phyloP scores from a whole-genome alignment of 2,797 vertebrate genomes.

The Tinamus major region DNA sequence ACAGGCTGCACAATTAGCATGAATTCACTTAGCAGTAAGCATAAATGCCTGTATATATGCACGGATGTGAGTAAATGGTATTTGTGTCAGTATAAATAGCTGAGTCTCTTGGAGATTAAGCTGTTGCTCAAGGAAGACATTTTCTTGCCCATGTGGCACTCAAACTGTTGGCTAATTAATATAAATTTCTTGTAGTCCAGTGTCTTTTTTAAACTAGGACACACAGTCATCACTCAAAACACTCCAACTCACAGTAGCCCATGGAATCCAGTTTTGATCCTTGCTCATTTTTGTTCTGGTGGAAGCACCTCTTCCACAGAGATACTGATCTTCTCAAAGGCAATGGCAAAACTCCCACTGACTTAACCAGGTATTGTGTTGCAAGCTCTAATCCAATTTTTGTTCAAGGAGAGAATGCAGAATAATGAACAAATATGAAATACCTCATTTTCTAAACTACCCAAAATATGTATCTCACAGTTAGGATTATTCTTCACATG shows the following conservation, averaged over 20 bases:
- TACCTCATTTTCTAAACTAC: not conserved
- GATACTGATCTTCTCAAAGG: not conserved
- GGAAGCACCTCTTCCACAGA: not conserved
- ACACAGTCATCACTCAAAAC: not conserved
- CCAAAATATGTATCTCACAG: not conserved
- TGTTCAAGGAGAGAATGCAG: not conserved
- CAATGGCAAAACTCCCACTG: not conserved
- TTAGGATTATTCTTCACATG: not conserved
- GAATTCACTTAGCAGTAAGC: not conserved
- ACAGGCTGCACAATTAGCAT: not conserved
- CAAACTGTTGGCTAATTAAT: not conserved
- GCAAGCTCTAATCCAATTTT: not conserved
- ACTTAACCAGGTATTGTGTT: not conserved
- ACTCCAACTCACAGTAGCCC: not conserved
- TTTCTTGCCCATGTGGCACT: not conserved
- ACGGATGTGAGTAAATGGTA: not conserved
- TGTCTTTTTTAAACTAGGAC: not conserved
- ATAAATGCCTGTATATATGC: not conserved
- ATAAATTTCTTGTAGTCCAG: not conserved
- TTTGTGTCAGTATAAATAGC: not conserved
- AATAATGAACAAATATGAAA: not conserved
- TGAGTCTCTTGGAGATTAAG: constrained; percentile 29
- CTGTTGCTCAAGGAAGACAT: not conserved
- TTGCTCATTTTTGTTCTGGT: not conserved
- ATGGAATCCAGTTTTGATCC: not conserved